Evolutionary conservation across 1,140 invertebrate genomes (phyloP).

Genomic region (Pachyrhynchus sulphureomaculatus): DNA sequence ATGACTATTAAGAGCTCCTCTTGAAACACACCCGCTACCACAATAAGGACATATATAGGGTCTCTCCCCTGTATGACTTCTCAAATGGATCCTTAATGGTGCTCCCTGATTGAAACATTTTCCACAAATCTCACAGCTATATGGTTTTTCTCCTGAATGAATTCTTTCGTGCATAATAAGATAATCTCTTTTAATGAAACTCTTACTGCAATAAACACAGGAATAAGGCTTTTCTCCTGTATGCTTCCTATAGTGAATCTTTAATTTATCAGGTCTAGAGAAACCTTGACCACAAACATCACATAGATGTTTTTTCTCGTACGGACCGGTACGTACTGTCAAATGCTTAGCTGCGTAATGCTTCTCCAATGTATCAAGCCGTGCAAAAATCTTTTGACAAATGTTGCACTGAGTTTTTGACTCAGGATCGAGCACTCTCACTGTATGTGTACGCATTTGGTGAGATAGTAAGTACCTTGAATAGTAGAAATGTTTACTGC

Average conservation of each 20-base stretch:
- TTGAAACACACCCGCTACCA: constrained; percentile 39
- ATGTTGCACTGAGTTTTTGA: constrained; percentile 41
- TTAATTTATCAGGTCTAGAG: constrained; percentile 59
- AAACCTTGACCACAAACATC: constrained; percentile 59
- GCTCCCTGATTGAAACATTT: constrained; percentile 54
- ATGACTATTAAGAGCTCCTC: constrained; percentile 41
- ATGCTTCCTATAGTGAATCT: constrained; percentile 63
- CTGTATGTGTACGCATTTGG: constrained; percentile 53
- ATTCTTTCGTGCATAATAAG: constrained; percentile 59
- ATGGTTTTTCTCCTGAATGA: constrained; percentile 58
- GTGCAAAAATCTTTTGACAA: constrained; percentile 54
- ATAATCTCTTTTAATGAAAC: constrained; percentile 57
- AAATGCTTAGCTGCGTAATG: constrained; percentile 57
- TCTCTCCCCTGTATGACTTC: constrained; percentile 45
- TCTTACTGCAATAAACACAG: constrained; percentile 57
- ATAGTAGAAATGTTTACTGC: constrained; percentile 62
- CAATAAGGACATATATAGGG: constrained; percentile 46
- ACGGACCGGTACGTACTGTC: constrained; percentile 45
- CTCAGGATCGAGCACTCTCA: constrained; percentile 36
- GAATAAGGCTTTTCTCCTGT: constrained; percentile 55
- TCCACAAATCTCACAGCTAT: constrained; percentile 56
- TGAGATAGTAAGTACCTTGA: constrained; percentile 52
- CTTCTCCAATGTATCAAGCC: constrained; percentile 53
- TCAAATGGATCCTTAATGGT: constrained; percentile 55
- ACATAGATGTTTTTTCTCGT: constrained; percentile 53